Evolutionary conservation across 2,888 invertebrate genomes (phyloP), one percentile per base, ranked within the genome.

Genomic region (Sphaeridia pumilis): DNA sequence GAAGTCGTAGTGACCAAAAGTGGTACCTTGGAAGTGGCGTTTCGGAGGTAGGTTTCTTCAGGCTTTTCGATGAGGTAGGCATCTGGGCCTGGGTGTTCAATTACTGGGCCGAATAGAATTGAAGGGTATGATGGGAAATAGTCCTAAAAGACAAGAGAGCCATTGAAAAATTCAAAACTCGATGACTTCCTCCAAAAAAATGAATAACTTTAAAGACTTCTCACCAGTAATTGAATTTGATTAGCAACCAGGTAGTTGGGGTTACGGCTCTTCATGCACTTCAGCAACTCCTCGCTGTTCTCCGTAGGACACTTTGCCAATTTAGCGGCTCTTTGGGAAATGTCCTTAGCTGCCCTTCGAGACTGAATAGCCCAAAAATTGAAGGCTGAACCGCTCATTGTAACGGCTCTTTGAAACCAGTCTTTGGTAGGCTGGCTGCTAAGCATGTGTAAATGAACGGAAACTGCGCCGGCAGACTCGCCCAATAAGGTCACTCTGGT

Each of bases 371-470:
- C 56, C 61, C 61, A 61, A 25, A 54, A 52, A 44, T 58, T 53
- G 35, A 50, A 50, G 4, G 58, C 59, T 3, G 52, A 46, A 1
- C 54, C 55, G 42, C 55, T 55, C 26, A 58, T 47, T 2, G 50
- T 34, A 14, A 56, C 52, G 1, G 57, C 60, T 12, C 26, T 45
- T n/a, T 38, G 44, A 24, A 60, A 51, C 12, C 49, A 34, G 14
- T 51, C 55, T 26, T 21, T 46, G 2, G 56, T 55, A 4, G 34
- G 1, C 10, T 28, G n/a, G 27, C 38, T 28, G 47, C 43, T 49
- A 10, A 56, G 7, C 59, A 61, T 58, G 27, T 61, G 61, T 10
- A 59, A 44, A 51, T 58, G 58, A 5, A 55, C 55, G n/a, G 56
- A 55, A 3, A 41, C 54, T 0, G 54, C 58, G 36, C 44, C 54